phyloP scores from a whole-genome alignment of 1,140 invertebrate genomes.

The Procambarus virginalis region DNA sequence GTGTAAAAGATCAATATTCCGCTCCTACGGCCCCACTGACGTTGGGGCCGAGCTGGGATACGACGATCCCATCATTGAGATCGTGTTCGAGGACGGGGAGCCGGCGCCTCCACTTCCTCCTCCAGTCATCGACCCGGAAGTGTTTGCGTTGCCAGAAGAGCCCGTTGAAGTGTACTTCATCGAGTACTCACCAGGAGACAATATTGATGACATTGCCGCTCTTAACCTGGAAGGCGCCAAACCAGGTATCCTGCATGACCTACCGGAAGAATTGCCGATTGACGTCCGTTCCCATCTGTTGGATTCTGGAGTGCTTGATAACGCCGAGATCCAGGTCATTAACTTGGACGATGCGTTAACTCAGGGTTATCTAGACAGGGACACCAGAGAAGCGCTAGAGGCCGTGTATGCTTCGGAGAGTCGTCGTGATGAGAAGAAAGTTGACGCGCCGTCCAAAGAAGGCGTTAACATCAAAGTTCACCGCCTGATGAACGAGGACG shows the following conservation, averaged over 20 bases:
- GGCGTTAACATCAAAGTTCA: conserved; percentile 45
- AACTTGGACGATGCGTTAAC: conserved; percentile 62
- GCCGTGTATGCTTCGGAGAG: conserved; percentile 62
- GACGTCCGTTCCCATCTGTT: conserved; percentile 56
- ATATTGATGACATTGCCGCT: conserved; percentile 54
- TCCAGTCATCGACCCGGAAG: conserved; percentile 57
- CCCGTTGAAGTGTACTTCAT: conserved; percentile 69
- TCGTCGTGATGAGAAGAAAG: conserved; percentile 22
- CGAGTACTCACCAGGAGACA: conserved; percentile 64
- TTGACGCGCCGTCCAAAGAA: conserved; percentile 27
- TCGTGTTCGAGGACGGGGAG: conserved; percentile 68
- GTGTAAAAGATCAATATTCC: neutral
- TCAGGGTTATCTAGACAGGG: conserved; percentile 38
- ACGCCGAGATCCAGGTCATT: conserved; percentile 67
- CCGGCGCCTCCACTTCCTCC: conserved; percentile 59
- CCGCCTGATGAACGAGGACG: conserved; percentile 42
- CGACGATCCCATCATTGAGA: conserved; percentile 69
- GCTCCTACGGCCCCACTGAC: conserved; percentile 10
- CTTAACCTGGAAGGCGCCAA: conserved; percentile 55
- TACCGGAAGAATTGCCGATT: conserved; percentile 58
- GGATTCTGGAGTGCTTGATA: conserved; percentile 58
- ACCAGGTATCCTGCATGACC: conserved; percentile 61
- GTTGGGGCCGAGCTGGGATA: conserved; percentile 59
- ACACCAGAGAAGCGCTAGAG: conserved; percentile 52
- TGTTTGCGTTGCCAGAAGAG: conserved; percentile 58